phyloP scores from a whole-genome alignment of 2,113 vertebrate species.

The Malaclemys terrapin region DNA sequence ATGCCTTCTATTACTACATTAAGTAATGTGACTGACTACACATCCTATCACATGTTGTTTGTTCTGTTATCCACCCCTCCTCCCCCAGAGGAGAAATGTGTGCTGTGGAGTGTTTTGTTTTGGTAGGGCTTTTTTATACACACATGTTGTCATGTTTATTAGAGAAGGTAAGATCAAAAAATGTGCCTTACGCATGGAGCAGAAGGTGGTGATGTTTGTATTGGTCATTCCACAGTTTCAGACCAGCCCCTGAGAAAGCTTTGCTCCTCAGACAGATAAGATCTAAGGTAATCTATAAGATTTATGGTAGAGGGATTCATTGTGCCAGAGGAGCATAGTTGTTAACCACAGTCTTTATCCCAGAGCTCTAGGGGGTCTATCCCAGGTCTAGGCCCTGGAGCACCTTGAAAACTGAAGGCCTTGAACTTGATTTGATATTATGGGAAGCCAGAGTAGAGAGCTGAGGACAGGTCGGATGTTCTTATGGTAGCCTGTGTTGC shows the following conservation, averaged over 20 bases:
- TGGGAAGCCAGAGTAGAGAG: neutral
- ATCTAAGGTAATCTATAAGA: neutral
- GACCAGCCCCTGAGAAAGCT: neutral
- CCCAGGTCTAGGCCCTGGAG: neutral
- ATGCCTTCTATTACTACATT: neutral
- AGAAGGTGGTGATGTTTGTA: neutral
- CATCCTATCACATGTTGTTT: neutral
- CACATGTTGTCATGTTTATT: neutral
- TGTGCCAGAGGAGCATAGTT: neutral
- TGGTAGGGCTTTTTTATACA: neutral
- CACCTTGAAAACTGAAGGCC: neutral
- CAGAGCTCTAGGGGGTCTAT: too few relatives aligned
- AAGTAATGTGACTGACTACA: neutral
- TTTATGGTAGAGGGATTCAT: neutral
- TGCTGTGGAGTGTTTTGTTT: neutral
- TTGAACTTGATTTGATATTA: neutral
- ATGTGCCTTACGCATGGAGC: neutral
- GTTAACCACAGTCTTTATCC: too few relatives aligned
- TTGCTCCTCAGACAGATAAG: neutral
- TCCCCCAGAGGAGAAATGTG: neutral
- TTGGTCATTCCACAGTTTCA: neutral
- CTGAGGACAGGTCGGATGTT: neutral
- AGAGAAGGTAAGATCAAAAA: neutral
- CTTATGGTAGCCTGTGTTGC: neutral
- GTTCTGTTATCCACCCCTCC: neutral